These are phyloP conservation scores for Psophia crepitans DNA, from an alignment of 2,113 vertebrate genomes.

Conservation along the genomic window DNA sequence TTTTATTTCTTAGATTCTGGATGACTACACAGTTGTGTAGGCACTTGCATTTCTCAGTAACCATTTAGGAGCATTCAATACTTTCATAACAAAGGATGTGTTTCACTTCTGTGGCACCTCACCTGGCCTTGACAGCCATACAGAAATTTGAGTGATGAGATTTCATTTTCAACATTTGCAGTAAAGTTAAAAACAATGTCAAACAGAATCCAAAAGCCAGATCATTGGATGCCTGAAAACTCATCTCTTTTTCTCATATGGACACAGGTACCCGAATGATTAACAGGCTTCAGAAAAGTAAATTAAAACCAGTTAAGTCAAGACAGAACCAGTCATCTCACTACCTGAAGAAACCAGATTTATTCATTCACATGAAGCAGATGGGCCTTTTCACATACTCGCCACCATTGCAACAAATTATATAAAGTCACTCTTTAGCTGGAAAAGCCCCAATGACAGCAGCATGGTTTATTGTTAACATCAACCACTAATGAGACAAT, in stretches of 20 bases:
- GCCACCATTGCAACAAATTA: not conserved
- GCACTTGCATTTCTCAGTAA: not conserved
- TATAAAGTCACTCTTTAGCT: not conserved
- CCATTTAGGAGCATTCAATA: not conserved
- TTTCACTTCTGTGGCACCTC: not conserved
- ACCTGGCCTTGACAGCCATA: not conserved
- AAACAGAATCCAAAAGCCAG: not conserved
- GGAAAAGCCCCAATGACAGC: not conserved
- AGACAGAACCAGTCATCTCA: not conserved
- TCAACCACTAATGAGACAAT: not conserved
- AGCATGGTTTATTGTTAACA: not conserved
- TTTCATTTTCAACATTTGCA: not conserved
- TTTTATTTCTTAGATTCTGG: not conserved
- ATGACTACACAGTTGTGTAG: not conserved
- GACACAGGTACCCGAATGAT: not conserved
- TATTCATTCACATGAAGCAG: not conserved
- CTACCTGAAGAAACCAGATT: not conserved
- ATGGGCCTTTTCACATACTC: not conserved
- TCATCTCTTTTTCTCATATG: not conserved
- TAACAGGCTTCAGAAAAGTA: not conserved
- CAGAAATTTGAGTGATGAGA: not conserved
- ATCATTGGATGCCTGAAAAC: not conserved
- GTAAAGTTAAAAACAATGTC: not conserved
- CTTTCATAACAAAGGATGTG: not conserved
- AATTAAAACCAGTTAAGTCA: not conserved